A percentile compares a stretch with the other conserved stretches of the same genome.
These are phyloP conservation scores for Heliopora coerulea DNA, from an alignment of 92 coral and sea anemone species.

Conservation along the genomic window DNA sequence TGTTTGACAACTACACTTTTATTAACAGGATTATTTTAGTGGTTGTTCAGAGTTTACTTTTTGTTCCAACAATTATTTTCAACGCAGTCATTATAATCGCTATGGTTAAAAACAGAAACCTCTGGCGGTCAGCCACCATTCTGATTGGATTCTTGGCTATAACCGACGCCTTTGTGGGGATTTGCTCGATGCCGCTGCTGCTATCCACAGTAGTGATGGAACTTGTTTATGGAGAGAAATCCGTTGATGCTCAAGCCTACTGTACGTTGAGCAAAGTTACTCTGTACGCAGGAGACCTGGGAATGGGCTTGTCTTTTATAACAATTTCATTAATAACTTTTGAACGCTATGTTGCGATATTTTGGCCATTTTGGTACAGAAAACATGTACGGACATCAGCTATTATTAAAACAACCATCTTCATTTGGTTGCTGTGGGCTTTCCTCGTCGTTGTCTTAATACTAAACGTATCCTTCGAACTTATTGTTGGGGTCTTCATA, in stretches of 20 bases:
- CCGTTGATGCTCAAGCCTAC: constrained; percentile 5
- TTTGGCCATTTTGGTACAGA: constrained; percentile 37
- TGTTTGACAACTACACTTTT: constrained; percentile 1
- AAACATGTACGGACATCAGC: constrained; percentile 7
- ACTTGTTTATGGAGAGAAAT: background rate
- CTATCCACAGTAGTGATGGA: constrained; percentile 20
- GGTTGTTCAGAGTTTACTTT: background rate
- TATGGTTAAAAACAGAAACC: constrained; percentile 8
- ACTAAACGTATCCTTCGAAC: background rate
- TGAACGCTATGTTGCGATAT: constrained; percentile 32
- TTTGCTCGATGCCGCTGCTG: constrained; percentile 24
- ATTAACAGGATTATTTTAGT: constrained; percentile 9
- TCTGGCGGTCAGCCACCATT: constrained; percentile 30
- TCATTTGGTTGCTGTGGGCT: constrained; percentile 26
- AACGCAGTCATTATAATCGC: constrained; percentile 11
- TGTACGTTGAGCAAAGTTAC: constrained; percentile 10
- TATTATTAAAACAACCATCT: constrained; percentile 8
- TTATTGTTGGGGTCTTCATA: background rate
- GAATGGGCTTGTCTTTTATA: constrained; percentile 34
- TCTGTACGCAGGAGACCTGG: constrained; percentile 18
- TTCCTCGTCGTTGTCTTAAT: background rate
- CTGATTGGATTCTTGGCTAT: constrained; percentile 26
- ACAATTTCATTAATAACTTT: constrained; percentile 24
- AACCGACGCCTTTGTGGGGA: constrained; percentile 26
- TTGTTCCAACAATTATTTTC: constrained; percentile 16